A percentile compares a stretch with the other conserved stretches of the same genome.
phyloP scores from a whole-genome alignment of 2,113 vertebrate species.

The Aythya baeri region DNA sequence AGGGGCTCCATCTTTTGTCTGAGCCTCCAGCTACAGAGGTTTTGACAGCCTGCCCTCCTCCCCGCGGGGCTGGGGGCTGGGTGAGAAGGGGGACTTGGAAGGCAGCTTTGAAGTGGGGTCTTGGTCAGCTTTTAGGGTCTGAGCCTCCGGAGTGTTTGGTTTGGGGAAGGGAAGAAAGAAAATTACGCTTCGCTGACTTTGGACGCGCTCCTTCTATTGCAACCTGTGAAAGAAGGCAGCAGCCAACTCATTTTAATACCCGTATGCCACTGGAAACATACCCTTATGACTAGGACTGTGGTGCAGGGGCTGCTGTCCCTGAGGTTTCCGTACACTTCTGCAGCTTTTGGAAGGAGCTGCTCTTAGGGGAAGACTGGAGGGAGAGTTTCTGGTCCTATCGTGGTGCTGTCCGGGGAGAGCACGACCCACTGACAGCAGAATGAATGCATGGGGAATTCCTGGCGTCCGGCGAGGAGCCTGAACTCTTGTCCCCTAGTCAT shows the following conservation, averaged over 20 bases:
- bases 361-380: rapidly evolving
- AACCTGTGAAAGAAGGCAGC: not conserved
- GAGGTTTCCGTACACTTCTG: not conserved
- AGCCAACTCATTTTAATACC: not conserved
- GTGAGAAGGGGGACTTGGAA: not conserved
- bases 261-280: not conserved
- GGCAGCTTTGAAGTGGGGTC: not conserved
- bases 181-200: not conserved
- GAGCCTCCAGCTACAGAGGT: not conserved
- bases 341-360: not conserved
- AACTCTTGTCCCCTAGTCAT: not conserved
- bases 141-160: not conserved
- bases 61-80: not conserved
- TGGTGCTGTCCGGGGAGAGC: not conserved
- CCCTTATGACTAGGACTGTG: not conserved
- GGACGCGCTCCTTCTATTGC: not conserved
- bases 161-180: not conserved
- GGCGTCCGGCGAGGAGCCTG: not conserved
- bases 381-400: not conserved
- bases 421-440: not conserved
- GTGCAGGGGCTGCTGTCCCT: not conserved
- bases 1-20: not conserved
- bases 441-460: not conserved
- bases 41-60: not conserved
- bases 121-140: not conserved